phyloP scores from a whole-genome alignment of 2,113 vertebrate genomes.

The Climacteris rufus region DNA sequence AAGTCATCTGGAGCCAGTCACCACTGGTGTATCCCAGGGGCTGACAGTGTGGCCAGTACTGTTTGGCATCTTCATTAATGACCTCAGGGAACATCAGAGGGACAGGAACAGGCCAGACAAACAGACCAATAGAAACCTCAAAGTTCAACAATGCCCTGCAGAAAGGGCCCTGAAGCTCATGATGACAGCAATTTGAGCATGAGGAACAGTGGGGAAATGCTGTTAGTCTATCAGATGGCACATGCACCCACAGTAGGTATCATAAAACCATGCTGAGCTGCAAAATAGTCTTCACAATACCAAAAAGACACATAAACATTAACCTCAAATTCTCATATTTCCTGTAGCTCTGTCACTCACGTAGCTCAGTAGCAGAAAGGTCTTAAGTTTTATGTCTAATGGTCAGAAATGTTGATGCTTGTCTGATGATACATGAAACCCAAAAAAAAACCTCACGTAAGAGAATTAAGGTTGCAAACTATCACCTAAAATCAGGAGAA shows the following conservation, averaged over 20 bases:
- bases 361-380: not conserved
- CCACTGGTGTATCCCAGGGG: not conserved
- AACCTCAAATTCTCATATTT: not conserved
- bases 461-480: not conserved
- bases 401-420: not conserved
- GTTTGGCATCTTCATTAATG: not conserved
- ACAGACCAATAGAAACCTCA: not conserved
- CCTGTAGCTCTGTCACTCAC: not conserved
- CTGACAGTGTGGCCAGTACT: not conserved
- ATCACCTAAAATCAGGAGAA: not conserved
- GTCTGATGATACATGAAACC: not conserved
- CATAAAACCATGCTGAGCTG: not conserved
- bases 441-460: not conserved
- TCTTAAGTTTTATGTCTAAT: not conserved
- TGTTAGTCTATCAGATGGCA: not conserved
- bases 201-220: not conserved
- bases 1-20: not conserved
- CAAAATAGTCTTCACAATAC: not conserved
- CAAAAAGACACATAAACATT: not conserved
- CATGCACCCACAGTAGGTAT: not conserved
- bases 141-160: not conserved
- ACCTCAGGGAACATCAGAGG: not conserved
- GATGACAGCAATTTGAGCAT: not conserved
- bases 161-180: not conserved
- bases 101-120: not conserved